phyloP scores from a whole-genome alignment of 1,140 invertebrate species.

The Notospermus geniculatus region DNA sequence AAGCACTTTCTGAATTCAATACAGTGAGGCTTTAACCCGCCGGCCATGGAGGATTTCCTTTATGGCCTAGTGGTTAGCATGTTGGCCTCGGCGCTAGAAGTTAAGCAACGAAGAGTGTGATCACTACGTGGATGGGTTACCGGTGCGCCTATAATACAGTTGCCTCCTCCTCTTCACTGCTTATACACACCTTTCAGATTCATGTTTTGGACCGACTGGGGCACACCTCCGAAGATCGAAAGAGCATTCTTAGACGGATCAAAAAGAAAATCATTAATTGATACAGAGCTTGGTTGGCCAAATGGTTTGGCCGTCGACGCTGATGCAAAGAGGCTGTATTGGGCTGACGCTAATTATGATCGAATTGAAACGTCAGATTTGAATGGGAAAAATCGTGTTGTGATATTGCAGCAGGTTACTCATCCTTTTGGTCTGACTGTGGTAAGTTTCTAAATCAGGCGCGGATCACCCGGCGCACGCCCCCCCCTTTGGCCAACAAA shows the following conservation, averaged over 20 bases:
- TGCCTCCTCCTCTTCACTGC: too few relatives aligned
- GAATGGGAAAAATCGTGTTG: constrained; percentile 70
- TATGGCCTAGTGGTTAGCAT: too few relatives aligned
- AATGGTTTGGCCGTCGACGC: constrained; percentile 96
- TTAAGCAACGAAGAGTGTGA: too few relatives aligned
- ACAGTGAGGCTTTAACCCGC: too few relatives aligned
- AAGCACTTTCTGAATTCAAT: too few relatives aligned
- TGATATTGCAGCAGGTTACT: constrained; percentile 75
- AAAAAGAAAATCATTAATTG: constrained; percentile 81
- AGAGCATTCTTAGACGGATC: constrained; percentile 93
- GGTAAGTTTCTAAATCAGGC: constrained; percentile 38
- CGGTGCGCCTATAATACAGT: too few relatives aligned
- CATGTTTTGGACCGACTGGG: constrained; percentile 99
- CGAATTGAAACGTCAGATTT: constrained; percentile 93
- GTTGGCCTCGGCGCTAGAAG: too few relatives aligned
- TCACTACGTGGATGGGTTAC: too few relatives aligned
- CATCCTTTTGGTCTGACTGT: constrained; percentile 98
- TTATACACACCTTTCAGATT: constrained; percentile 35
- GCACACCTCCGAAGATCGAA: constrained; percentile 94
- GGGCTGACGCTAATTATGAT: constrained; percentile 92
- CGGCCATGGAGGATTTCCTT: too few relatives aligned
- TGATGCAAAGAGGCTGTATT: constrained; percentile 94
- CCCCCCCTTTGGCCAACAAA: too few relatives aligned
- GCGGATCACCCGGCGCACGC: too few relatives aligned
- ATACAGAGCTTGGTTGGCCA: constrained; percentile 93